A percentile compares a stretch with the other conserved stretches of the same genome.
Conservation (phyloP, 2,113 vertebrate species). For the Cebus imitator region DNA sequence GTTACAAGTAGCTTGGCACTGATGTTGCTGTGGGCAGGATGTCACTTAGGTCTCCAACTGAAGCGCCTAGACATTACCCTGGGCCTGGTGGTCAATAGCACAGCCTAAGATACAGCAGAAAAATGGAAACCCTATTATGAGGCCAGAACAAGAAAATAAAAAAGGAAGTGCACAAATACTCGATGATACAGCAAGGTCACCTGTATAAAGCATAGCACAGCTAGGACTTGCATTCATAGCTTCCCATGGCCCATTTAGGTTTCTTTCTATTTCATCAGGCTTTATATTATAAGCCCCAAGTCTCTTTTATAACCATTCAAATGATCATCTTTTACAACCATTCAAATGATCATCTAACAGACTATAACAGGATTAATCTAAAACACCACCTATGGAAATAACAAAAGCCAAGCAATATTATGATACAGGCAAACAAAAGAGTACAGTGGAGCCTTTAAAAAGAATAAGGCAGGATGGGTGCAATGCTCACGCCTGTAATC, state of each 20-base stretch:
- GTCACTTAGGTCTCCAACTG: neutral
- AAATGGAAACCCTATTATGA: neutral
- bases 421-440: rapidly evolving
- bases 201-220: rapidly evolving
- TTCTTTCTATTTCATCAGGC: neutral
- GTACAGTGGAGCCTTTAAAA: neutral
- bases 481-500: neutral
- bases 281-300: neutral
- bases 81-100: neutral
- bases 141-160: neutral
- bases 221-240: neutral
- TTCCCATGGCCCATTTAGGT: neutral
- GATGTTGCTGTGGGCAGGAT: neutral
- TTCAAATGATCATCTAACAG: neutral
- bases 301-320: neutral
- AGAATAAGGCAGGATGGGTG: neutral
- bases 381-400: neutral
- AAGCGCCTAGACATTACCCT: neutral
- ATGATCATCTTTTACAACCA: neutral
- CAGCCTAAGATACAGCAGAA: neutral
- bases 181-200: neutral
- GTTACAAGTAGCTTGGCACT: neutral
- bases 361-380: neutral
- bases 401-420: neutral
- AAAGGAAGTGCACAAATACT: neutral